A percentile compares a stretch with the other conserved stretches of the same genome.
These are phyloP conservation scores for Netelia virgata DNA, from an alignment of 2,888 invertebrate genomes.

Conservation along the genomic window DNA sequence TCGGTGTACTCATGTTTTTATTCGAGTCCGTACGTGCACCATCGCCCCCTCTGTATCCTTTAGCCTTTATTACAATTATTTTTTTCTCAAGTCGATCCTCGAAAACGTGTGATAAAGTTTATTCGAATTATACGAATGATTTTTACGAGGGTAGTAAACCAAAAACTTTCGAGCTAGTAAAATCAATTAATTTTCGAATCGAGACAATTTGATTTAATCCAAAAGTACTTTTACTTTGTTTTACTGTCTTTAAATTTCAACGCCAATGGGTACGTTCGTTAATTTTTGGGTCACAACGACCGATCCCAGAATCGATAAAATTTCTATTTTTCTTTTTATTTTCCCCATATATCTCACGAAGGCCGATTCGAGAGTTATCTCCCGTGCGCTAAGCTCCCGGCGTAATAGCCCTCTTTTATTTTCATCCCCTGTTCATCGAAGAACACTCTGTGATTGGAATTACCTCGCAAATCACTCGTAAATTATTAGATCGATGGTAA, in stretches of 20 bases:
- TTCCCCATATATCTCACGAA: not conserved
- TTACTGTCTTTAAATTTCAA: too few relatives aligned
- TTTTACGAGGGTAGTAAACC: too few relatives aligned
- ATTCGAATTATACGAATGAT: too few relatives aligned
- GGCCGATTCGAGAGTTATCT: slow-evolving; percentile 7
- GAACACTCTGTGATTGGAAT: not conserved
- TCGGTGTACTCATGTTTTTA: slow-evolving; percentile 21
- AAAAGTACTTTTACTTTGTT: too few relatives aligned
- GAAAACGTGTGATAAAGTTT: too few relatives aligned
- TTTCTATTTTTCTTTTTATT: not conserved
- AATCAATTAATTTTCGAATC: too few relatives aligned
- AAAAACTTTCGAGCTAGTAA: too few relatives aligned
- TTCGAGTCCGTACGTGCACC: not conserved
- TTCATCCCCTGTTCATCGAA: not conserved
- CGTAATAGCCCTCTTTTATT: not conserved
- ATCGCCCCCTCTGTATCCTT: not conserved
- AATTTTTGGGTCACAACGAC: too few relatives aligned
- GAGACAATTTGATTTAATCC: too few relatives aligned
- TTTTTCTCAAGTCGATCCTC: too few relatives aligned
- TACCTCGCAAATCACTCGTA: not conserved
- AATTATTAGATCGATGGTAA: not conserved
- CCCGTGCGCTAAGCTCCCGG: not conserved
- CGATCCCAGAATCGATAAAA: not conserved
- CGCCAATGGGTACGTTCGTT: too few relatives aligned
- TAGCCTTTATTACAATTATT: not conserved